These are phyloP conservation scores for Anolis sagrei DNA, from an alignment of 2,113 vertebrate species.

Conservation along the genomic window DNA sequence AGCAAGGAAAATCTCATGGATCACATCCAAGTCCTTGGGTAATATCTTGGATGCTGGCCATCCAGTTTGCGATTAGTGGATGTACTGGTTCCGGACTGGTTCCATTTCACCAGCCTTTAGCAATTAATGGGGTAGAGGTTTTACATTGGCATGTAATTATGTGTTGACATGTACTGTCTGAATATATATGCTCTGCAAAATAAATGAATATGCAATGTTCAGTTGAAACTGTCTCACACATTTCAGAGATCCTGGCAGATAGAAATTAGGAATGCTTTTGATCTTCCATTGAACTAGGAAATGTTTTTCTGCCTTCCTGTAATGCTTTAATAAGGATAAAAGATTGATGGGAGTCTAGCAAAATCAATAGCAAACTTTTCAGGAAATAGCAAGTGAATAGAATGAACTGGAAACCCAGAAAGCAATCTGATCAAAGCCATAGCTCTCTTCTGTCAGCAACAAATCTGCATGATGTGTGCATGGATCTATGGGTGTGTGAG, in stretches of 20 bases:
- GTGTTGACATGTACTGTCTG: not conserved
- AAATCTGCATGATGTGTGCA: not conserved
- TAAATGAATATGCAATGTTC: not conserved
- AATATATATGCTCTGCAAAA: not conserved
- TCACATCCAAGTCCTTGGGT: not conserved
- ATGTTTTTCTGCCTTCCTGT: not conserved
- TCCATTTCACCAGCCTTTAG: not conserved
- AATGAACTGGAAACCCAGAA: not conserved
- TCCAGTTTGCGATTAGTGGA: no score
- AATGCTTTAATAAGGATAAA: not conserved
- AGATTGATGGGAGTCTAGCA: not conserved
- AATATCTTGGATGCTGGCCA: not conserved
- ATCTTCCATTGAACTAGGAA: not conserved
- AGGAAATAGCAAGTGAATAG: not conserved
- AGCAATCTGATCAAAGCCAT: not conserved
- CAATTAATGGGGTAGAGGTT: not conserved
- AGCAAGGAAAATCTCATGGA: not conserved
- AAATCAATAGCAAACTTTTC: not conserved
- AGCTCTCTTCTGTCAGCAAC: not conserved
- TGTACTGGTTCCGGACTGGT: not conserved
- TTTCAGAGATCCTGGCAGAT: not conserved
- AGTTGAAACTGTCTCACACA: not conserved
- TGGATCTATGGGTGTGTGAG: not conserved
- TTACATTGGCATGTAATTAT: not conserved
- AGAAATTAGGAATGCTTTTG: fast-evolving